Base-by-base conservation (phyloP, 2,113 vertebrate genomes). In the Platycercus adscitus region DNA sequence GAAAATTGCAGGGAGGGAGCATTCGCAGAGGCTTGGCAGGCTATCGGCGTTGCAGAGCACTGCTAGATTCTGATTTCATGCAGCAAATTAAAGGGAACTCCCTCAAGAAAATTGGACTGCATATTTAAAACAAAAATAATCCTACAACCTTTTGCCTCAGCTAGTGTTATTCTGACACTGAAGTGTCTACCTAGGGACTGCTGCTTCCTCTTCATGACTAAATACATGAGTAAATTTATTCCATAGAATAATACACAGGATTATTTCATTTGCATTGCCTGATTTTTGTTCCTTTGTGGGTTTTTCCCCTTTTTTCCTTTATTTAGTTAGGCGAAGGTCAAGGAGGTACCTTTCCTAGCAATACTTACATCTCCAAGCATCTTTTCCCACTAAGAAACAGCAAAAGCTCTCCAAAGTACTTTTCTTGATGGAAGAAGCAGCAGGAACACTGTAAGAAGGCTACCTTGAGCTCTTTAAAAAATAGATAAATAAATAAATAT, bases 1-100 rank as follows among this genome's bases (percentile, higher is more conserved):
- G 17, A 24, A 68, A 71, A 61, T 5, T n/a, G 52, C 12, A 24
- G 39, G 49, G 44, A 95, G 49, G 63, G n/a, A 94, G 17, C 66
- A 49, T 52, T 73, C 68, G 86, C 89, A 49, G 86, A 63, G 87
- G 33, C 37, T 94, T 93, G 88, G 63, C 75, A 92, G 72, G 89
- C 70, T 80, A 72, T 81, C 17, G 13, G 83, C 9, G 1, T 66
- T 76, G 76, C 91, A 94, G 96, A 94, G 86, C 19, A 2, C 93
- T 96, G 96, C 92, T 96, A 56, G 72, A 85, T 66, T 61, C 89
- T 91, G 61, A 84, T 94, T 92, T 95, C 64, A 77, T 76, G 75
- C 81, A 97, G 89, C 95, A 96, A 96, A 89, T 88, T 94, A 88
- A 94, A 96, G 91, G 94, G 87, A 97, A 89, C 86, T 96, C 92